A percentile compares a stretch with the other conserved stretches of the same genome.
Evolutionary conservation across 2,113 vertebrate species (phyloP).

Genomic region (Mesocricetus auratus): DNA sequence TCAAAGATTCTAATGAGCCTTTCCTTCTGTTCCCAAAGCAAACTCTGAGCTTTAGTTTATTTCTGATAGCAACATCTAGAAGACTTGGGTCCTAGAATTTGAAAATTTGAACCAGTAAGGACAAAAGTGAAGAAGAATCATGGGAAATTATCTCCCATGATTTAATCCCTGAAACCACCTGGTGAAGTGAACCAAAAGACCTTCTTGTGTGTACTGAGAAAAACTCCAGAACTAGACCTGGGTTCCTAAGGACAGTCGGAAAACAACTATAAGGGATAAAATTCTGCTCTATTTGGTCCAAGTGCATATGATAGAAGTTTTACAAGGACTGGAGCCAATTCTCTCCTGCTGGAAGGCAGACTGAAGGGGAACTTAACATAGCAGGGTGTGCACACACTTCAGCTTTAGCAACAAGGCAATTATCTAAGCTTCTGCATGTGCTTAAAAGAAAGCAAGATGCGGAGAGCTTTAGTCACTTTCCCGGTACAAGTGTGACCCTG

Average conservation of each 20-base stretch:
- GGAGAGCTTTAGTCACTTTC: not conserved
- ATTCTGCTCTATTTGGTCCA: not conserved
- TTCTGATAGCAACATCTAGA: not conserved
- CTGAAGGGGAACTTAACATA: not conserved
- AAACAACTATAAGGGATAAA: not conserved
- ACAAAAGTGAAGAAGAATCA: not conserved
- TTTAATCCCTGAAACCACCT: not conserved
- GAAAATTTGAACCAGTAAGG: not conserved
- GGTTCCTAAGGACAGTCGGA: not conserved
- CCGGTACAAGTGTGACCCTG: not conserved
- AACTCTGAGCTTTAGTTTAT: not conserved
- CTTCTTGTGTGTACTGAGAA: not conserved
- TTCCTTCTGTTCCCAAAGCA: not conserved
- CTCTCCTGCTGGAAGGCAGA: not conserved
- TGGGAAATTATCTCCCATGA: not conserved
- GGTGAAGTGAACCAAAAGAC: not conserved
- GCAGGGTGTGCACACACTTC: not conserved
- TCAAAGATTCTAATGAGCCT: not conserved
- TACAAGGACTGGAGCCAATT: not conserved
- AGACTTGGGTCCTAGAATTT: not conserved
- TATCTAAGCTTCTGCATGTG: not conserved
- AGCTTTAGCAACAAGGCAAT: not conserved
- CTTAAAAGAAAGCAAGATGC: not conserved
- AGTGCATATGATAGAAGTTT: not conserved
- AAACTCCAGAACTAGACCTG: constrained; percentile 19